Conservation (phyloP, 64 coral and sea anemone species). For the Anthopleura sola region DNA sequence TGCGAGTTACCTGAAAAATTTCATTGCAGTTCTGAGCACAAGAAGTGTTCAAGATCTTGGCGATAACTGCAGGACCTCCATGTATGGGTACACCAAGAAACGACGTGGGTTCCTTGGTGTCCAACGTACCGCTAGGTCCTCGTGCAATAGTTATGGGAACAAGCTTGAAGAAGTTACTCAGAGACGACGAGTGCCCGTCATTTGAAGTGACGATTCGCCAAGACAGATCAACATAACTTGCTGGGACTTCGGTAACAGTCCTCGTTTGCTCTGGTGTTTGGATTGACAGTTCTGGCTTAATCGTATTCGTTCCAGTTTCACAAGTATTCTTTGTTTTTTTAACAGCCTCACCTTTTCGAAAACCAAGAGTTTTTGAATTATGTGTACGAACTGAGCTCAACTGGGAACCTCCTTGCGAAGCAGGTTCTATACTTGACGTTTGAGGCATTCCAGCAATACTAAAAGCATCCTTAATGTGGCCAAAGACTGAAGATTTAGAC, state of each 20-base stretch:
- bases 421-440: neutral
- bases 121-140: neutral
- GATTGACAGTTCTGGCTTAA: neutral
- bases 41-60: slow-evolving; percentile 11
- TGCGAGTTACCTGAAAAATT: neutral
- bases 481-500: neutral
- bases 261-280: neutral
- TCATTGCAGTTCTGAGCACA: neutral
- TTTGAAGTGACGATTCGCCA: slow-evolving; percentile 20
- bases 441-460: neutral
- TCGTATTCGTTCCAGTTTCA: neutral
- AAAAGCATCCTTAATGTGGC: neutral
- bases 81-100: slow-evolving; percentile 14
- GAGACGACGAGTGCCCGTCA: neutral
- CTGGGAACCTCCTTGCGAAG: neutral
- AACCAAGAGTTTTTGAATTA: neutral
- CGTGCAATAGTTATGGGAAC: neutral
- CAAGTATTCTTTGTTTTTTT: neutral
- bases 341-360: neutral
- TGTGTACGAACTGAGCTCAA: neutral
- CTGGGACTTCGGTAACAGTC: neutral
- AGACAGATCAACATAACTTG: slow-evolving; percentile 3
- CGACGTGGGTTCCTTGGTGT: neutral
- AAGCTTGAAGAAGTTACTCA: slow-evolving; percentile 9
- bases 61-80: neutral